These are phyloP conservation scores for Schrankia costaestrigalis DNA, from an alignment of 2,888 invertebrate species.

Conservation along the genomic window DNA sequence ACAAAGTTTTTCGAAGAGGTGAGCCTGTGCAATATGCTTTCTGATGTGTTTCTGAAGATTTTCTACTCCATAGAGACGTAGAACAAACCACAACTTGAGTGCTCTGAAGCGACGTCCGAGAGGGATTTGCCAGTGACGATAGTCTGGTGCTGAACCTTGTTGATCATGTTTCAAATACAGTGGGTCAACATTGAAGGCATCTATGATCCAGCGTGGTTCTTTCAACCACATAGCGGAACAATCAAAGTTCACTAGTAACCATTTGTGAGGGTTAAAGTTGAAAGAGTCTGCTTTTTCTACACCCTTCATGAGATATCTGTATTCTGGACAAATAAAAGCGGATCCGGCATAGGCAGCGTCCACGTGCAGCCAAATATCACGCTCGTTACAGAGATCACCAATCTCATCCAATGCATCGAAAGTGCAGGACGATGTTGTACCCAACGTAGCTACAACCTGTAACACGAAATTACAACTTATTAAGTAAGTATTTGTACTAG, in stretches of 20 bases:
- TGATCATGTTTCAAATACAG: conserved; percentile 96
- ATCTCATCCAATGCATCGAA: conserved; percentile 95
- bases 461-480: conserved; percentile 15
- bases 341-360: conserved; percentile 99
- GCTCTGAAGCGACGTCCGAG: conserved; percentile 95
- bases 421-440: conserved; percentile 97
- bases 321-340: conserved; percentile 98
- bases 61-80: conserved; percentile 93
- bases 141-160: conserved; percentile 94
- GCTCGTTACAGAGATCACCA: conserved; percentile 91
- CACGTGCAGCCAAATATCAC: conserved; percentile 94
- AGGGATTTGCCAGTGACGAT: conserved; percentile 98
- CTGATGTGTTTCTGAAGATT: conserved; percentile 93
- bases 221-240: conserved; percentile 99
- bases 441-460: conserved; percentile 92
- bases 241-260: conserved; percentile 99
- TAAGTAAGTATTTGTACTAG: no score
- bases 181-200: conserved; percentile 98
- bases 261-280: conserved; percentile 99
- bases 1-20: conserved; percentile 91
- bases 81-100: conserved; percentile 96
- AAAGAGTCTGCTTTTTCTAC: conserved; percentile 96
- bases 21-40: conserved; percentile 91
- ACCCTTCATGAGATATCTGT: conserved; percentile 93
- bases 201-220: conserved; percentile 92